Evolutionary conservation across 2,888 invertebrate species (phyloP).

Genomic region (Sphaerophoria rueppellii): DNA sequence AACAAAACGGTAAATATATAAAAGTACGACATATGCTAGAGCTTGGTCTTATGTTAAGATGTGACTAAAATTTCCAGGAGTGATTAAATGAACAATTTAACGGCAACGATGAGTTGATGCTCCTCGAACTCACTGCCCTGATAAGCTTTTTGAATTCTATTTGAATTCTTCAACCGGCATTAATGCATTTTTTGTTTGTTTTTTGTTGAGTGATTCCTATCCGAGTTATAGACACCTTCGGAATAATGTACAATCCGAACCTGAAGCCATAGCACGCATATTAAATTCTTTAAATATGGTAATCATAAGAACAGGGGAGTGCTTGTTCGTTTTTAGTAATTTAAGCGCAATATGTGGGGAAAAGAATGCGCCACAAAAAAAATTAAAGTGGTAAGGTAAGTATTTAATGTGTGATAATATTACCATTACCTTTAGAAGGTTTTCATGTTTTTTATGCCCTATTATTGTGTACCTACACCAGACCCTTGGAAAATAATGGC

Average conservation of each 20-base stretch:
- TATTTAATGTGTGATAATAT: no score
- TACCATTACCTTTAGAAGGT: no score
- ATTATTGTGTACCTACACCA: no score
- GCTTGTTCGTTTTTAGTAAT: conserved; percentile 1
- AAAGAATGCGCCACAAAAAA: conserved; percentile 23
- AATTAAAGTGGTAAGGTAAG: no score
- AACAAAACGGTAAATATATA: conserved; percentile 46
- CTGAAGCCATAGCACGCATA: conserved; percentile 48
- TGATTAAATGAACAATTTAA: conserved; percentile 3
- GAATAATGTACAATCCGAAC: conserved; percentile 42
- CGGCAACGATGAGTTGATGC: conserved; percentile 30
- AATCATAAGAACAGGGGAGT: conserved; percentile 27
- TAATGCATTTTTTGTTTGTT: conserved; percentile 35
- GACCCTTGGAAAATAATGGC: no score
- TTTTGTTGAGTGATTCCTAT: conserved; percentile 31
- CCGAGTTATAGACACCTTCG: conserved; percentile 51
- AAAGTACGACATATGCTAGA: conserved; percentile 39
- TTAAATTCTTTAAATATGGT: conserved; percentile 39
- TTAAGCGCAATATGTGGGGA: not conserved
- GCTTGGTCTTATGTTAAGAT: conserved; percentile 46
- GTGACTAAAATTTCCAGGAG: conserved; percentile 63
- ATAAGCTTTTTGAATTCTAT: conserved; percentile 44
- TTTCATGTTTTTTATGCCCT: no score
- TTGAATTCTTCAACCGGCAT: conserved; percentile 21
- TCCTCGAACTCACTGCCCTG: not conserved